Evolutionary conservation across 2,888 invertebrate species (phyloP).

Genomic region (Antitype chi): DNA sequence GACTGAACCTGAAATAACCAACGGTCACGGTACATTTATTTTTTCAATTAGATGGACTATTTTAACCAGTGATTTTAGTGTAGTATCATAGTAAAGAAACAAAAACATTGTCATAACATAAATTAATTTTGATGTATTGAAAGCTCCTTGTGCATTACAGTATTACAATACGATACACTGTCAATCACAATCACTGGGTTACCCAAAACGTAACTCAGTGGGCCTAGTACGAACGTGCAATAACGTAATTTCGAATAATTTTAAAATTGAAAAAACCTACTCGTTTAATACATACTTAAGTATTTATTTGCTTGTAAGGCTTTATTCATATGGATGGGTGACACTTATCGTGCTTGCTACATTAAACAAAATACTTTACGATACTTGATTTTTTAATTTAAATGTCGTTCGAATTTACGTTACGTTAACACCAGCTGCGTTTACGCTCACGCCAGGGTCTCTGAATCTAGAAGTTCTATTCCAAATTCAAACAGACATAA

Average conservation of each 20-base stretch:
- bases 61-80: neutral
- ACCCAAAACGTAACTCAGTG: too few species aligned
- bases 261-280: neutral
- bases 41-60: neutral
- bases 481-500: slow-evolving; percentile 8
- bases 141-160: neutral
- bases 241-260: neutral
- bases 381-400: neutral
- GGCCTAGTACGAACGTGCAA: neutral
- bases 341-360: neutral
- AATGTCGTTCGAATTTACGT: neutral
- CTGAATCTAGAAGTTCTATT: neutral
- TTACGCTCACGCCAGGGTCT: neutral
- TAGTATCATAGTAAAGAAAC: neutral
- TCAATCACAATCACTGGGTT: too few species aligned
- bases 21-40: neutral
- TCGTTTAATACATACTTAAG: neutral
- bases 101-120: neutral
- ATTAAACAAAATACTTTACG: neutral
- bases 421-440: neutral
- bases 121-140: neutral
- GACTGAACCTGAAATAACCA: neutral
- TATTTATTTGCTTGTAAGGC: neutral
- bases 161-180: neutral
- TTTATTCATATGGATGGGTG: neutral